Evolutionary conservation across 2,888 invertebrate genomes (phyloP).

Genomic region (Cybosia mesomella): DNA sequence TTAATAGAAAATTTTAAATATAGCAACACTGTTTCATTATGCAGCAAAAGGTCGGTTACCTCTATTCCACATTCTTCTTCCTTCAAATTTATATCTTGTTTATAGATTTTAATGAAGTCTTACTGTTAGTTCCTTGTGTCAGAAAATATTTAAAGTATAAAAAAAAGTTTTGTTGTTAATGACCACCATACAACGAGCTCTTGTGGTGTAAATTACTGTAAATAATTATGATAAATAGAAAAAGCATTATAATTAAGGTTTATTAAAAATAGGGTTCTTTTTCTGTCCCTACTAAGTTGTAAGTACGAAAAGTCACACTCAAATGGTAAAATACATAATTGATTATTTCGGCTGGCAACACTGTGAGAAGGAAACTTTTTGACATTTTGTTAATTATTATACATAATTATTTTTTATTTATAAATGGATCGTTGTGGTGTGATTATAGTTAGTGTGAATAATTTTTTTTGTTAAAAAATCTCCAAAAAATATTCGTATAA

Average conservation of each 20-base stretch:
- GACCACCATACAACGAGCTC: conserved; percentile 72
- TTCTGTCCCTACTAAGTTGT: conserved; percentile 69
- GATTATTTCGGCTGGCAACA: conserved; percentile 62
- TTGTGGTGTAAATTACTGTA: conserved; percentile 87
- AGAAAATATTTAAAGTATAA: conserved; percentile 30
- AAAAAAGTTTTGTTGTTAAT: conserved; percentile 56
- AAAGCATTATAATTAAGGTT: conserved; percentile 71
- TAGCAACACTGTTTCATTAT: neutral
- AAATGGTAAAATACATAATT: conserved; percentile 51
- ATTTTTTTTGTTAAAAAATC: conserved; percentile 48
- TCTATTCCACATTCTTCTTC: neutral
- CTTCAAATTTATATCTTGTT: neutral
- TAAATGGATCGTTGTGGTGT: conserved; percentile 74
- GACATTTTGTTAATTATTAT: conserved; percentile 74
- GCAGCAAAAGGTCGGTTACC: neutral
- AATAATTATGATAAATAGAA: conserved; percentile 65
- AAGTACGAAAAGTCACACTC: conserved; percentile 73
- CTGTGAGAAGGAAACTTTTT: conserved; percentile 65
- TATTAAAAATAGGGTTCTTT: conserved; percentile 63
- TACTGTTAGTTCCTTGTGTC: conserved; percentile 66
- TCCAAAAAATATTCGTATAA: conserved; percentile 43
- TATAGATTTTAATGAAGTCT: conserved; percentile 4
- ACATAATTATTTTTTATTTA: conserved; percentile 75
- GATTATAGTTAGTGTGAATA: conserved; percentile 62
- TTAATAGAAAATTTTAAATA: neutral